Evolutionary conservation across 2,113 vertebrate species (phyloP), one percentile per base, ranked within the genome.

Genomic region (Cairina moschata): DNA sequence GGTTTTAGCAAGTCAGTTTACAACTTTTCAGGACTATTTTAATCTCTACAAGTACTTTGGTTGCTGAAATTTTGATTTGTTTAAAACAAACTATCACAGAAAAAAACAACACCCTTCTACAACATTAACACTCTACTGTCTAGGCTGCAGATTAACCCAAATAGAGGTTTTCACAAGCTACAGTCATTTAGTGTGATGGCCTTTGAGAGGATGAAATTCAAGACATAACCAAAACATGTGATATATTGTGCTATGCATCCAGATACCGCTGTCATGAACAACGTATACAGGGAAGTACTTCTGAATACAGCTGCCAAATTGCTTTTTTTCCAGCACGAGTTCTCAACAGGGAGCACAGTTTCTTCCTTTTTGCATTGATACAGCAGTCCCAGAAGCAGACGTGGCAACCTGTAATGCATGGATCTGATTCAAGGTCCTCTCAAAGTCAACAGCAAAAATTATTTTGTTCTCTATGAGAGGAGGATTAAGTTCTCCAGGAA

Each of bases 211-310:
- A 85, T 74, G 38, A 59, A 34, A 28, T 60, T 91, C 40, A 95
- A 93, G 71, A 71, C 55, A 88, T 50, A 91, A 90, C 68, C 90
- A 88, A 91, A 90, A 74, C 56, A 91, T 38, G 13, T 11, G 72
- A 81, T 14, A 81, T 68, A 42, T 68, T 90, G 68, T 67, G 38
- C 81, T 71, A 78, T 63, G 71, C 68, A 71, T 77, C 76, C 1
- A 2, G 82, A 88, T 77, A 60, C 60, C 60, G 28, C 90, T 81
- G 63, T 38, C 65, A 68, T 56, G 76, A 86, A 65, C 66, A 38
- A 60, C 34, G 6, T 50, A 50, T 52, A 52, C 16, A 62, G n/a
- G 68, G 90, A 88, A 94, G 34, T 66, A 83, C 63, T 78, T 83
- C 42, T 52, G 46, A 75, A 38, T 20, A 59, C 3, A 1, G 68